phyloP scores from a whole-genome alignment of 2,797 vertebrate genomes.

The Hybognathus amarus region DNA sequence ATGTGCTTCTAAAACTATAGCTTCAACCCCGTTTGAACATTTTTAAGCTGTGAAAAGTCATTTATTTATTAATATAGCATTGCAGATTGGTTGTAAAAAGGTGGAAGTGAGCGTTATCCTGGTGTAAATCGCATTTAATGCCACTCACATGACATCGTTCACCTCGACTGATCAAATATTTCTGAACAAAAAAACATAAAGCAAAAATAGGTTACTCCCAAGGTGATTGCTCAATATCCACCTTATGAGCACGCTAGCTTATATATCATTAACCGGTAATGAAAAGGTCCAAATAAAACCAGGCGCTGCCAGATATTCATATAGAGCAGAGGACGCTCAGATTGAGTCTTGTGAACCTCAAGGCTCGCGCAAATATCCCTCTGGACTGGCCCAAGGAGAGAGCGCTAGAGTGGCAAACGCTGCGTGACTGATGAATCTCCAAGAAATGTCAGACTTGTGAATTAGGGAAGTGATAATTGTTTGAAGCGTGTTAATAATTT shows the following conservation, averaged over 20 bases:
- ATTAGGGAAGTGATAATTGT: conserved; percentile 33
- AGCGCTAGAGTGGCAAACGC: conserved; percentile 6
- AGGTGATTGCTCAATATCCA: conserved; percentile 60
- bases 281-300: conserved; percentile 72
- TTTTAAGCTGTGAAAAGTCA: not conserved
- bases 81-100: conserved; percentile 1
- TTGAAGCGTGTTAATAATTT: conserved; percentile 35
- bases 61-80: not conserved
- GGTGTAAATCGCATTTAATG: not conserved
- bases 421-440: conserved; percentile 15
- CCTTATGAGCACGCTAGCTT: conserved; percentile 56
- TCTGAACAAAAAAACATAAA: conserved; percentile 25
- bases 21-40: not conserved
- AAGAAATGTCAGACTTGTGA: conserved; percentile 27
- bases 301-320: conserved; percentile 71
- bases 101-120: not conserved
- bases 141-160: conserved; percentile 9
- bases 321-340: conserved; percentile 59
- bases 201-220: conserved; percentile 54
- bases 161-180: conserved; percentile 31
- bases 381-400: conserved; percentile 42
- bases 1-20: not conserved
- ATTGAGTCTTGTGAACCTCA: conserved; percentile 64
- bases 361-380: conserved; percentile 62
- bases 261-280: conserved; percentile 75